phyloP scores from a whole-genome alignment of 2,797 vertebrate species.

The Adrianichthys oophorus region DNA sequence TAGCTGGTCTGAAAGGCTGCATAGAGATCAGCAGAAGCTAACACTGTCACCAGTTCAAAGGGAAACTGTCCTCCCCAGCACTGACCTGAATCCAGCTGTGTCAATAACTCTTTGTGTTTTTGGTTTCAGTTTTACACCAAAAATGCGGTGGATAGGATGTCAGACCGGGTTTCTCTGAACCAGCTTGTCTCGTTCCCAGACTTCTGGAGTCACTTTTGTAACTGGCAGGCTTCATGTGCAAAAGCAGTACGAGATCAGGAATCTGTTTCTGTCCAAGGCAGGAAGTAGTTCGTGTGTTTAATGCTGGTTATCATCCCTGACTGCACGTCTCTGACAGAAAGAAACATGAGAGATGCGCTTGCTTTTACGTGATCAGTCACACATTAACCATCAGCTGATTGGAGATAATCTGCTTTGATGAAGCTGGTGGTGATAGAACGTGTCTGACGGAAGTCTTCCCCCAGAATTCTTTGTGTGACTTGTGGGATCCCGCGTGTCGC shows the following conservation, averaged over 20 bases:
- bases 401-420: conserved; percentile 4
- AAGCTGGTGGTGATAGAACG: conserved; percentile 12
- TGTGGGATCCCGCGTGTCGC: conserved; percentile 27
- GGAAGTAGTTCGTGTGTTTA: no score
- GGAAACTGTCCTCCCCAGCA: no score
- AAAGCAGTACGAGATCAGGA: background rate
- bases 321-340: no score
- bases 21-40: no score
- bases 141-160: conserved; percentile 1
- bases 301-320: no score
- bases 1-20: no score
- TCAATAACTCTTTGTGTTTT: background rate
- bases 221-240: background rate
- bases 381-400: background rate
- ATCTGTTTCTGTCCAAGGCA: background rate
- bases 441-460: conserved; percentile 3
- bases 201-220: background rate
- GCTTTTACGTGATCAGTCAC: background rate
- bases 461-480: conserved; percentile 24
- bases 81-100: no score
- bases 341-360: no score
- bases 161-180: background rate
- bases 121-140: conserved; percentile 21
- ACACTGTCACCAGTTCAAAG: no score
- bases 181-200: background rate